A percentile compares a stretch with the other conserved stretches of the same genome.
These are phyloP conservation scores for Choloepus didactylus DNA, from an alignment of 2,797 vertebrate genomes.

Conservation along the genomic window DNA sequence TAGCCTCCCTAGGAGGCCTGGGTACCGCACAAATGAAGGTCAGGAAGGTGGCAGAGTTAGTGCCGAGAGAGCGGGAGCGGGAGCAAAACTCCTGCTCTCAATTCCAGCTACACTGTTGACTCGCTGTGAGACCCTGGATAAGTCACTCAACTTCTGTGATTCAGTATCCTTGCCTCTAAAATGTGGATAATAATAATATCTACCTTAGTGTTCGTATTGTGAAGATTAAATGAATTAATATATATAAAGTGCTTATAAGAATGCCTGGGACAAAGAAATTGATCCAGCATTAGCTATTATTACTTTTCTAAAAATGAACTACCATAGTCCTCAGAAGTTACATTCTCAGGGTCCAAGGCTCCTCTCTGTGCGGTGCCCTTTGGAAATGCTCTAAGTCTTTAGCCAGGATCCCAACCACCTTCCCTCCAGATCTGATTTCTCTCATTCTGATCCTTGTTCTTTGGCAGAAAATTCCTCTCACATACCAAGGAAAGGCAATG, in stretches of 20 bases:
- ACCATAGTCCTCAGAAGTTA: neutral
- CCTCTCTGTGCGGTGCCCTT: neutral
- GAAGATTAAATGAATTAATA: conserved; percentile 44
- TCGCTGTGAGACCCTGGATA: neutral
- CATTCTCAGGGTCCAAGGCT: neutral
- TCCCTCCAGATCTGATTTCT: neutral
- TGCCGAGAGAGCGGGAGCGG: neutral
- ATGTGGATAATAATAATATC: conserved; percentile 3
- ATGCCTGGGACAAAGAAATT: neutral
- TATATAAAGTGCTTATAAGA: neutral
- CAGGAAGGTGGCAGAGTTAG: too few species aligned
- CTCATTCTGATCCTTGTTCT: neutral
- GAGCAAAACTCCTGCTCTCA: fast-evolving
- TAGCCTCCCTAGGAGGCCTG: neutral
- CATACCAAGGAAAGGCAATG: too few species aligned
- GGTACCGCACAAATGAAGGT: fast-evolving
- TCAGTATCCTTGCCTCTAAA: conserved; percentile 19
- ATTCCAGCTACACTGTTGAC: neutral
- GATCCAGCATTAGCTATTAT: neutral
- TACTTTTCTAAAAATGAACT: neutral
- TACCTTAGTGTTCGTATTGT: neutral
- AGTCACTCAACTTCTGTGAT: neutral
- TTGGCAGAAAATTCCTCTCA: neutral
- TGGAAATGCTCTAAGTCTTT: neutral
- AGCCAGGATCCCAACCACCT: neutral